Base-by-base conservation (phyloP, 2,113 vertebrate genomes). In the Poeciliopsis occidentalis region DNA sequence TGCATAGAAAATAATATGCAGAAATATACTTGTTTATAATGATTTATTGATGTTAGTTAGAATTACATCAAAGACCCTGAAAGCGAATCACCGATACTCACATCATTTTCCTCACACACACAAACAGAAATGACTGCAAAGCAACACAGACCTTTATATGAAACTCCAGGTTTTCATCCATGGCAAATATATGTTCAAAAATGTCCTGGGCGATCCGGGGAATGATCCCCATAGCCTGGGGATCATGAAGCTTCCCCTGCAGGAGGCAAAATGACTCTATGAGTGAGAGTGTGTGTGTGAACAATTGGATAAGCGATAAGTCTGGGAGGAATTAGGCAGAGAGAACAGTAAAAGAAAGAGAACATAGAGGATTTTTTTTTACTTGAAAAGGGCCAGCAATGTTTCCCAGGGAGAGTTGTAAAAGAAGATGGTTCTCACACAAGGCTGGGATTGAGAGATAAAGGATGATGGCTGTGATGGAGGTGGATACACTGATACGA, bases 151-250 rank as follows among this genome's bases (percentile, higher is more conserved):
- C 96, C 96, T 98, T 98, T 78, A 98, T 98, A 73, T 98, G 97
- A 81, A 98, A 98, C 88, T 98, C 97, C 0, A 98, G 94, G 87
- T 98, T 98, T 85, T 98, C 96, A 71, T 98, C 96, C 97, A 98
- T 96, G 70, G 97, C 92, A 79, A 97, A 98, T 92, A 98, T 98
- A 80, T 98, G 96, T 86, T 96, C 96, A 79, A 98, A 98, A 90
- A 98, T 98, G 87, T 98, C 97, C 60, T 95, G 95, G 41, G 97
- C 95, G 4, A 98, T 98, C 64, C 97, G 94, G 0, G 97, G 97
- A 79, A 98, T 98, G 90, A 98, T 97, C 69, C 97, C 97, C 96
- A 98, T 98, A 77, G 94, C 93, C 68, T 97, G 94, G 3, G 95
- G 90, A 87, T 98, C 96, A 1, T 98, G 97, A 67, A 98, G 95